Evolutionary conservation across 2,113 vertebrate species (phyloP), one percentile per base, ranked within the genome.

Genomic region (Pituophis catenifer): DNA sequence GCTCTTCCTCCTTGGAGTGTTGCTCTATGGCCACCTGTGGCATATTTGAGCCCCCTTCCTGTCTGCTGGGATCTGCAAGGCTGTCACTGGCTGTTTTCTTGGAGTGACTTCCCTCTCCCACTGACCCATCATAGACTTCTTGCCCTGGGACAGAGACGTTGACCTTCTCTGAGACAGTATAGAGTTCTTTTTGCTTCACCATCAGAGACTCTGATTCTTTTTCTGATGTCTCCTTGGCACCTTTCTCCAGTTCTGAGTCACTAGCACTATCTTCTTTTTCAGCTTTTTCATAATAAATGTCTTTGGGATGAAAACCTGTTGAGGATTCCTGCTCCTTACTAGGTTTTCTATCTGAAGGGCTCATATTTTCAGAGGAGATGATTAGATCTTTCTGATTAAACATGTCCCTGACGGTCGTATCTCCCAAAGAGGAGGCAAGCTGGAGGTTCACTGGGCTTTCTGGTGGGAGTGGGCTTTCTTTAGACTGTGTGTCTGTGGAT

Each of bases 231-330:
- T 99, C 98, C 96, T 98, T 98, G 94, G 98, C 98, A 0, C 98
- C 99, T 97, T 99, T 99, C 91, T 99, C 99, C 90, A 98, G 91
- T 90, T 99, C 98, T 2, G 97, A 99, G 96, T 98, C 98, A 91
- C 98, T 99, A 3, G 70, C 90, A 48, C 95, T 97, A 26, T 97
- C 97, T 57, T 98, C 92, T 10, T 91, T 95, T 11, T 97, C 96
- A 29, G 97, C 97, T 94, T 98, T 98, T 90, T 98, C 97, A 94
- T 96, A 97, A 91, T 96, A 96, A 0, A 54, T 44, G 90, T 94
- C 75, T 94, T 90, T 57, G 94, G 89, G 95, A 94, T 93, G 88
- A 94, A 90, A 44, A 89, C 97, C 94, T 95, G 97, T 95, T 91
- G 96, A 94, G 93, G 96, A 86, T 96, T 96, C 44, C 89, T 93